Evolutionary conservation across 2,113 vertebrate genomes (phyloP).

Genomic region (Seriola dumerili): DNA sequence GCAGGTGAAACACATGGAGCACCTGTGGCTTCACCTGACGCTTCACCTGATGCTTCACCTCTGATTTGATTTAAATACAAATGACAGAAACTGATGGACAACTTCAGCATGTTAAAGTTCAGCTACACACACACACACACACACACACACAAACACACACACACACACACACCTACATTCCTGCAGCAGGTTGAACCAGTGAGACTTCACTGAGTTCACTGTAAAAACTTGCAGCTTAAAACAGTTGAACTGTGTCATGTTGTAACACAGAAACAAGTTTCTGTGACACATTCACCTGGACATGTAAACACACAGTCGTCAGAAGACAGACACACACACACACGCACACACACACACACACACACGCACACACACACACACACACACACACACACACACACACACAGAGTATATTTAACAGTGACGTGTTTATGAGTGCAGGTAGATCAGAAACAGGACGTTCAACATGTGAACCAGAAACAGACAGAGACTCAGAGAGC

Average conservation of each 20-base stretch:
- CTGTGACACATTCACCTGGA: no score
- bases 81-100: no score
- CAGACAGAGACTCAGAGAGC: neutral
- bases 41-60: no score
- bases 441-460: neutral
- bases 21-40: no score
- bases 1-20: no score
- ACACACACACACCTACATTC: slow-evolving; percentile 41
- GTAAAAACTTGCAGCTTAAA: slow-evolving; percentile 27
- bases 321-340: no score
- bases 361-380: neutral
- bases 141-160: slow-evolving; percentile 17
- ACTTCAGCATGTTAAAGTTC: neutral
- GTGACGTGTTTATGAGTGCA: slow-evolving; percentile 7
- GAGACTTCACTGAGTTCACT: slow-evolving; percentile 18
- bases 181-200: slow-evolving; percentile 42
- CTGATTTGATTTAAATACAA: no score
- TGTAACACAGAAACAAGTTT: no score
- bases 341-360: no score
- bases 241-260: neutral
- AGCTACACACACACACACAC: neutral
- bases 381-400: neutral
- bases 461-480: neutral
- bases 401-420: neutral
- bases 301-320: no score